Conservation (phyloP, 2,888 invertebrate genomes). For the Cybosia mesomella region DNA sequence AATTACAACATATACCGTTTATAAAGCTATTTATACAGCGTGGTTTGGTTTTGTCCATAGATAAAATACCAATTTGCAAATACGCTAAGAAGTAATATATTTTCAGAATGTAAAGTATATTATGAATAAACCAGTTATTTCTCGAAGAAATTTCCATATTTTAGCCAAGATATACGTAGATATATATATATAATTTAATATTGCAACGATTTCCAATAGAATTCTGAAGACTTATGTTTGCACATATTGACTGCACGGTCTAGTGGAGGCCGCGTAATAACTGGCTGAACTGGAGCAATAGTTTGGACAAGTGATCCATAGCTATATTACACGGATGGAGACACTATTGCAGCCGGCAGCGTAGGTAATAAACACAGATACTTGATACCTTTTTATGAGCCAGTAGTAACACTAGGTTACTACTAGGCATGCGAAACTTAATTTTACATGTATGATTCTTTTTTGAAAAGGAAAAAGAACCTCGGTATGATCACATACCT, state of each 20-base stretch:
- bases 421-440: not conserved
- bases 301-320: constrained; percentile 49
- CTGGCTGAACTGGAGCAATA: constrained; percentile 24
- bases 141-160: constrained; percentile 9
- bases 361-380: not conserved
- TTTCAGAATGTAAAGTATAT: not conserved
- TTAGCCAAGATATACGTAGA: not conserved
- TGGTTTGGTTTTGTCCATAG: not conserved
- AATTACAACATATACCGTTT: not conserved
- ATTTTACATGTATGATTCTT: not conserved
- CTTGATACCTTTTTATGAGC: not conserved
- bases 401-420: not conserved
- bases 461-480: not conserved
- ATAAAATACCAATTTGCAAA: no score
- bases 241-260: constrained; percentile 44
- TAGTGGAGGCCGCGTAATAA: constrained; percentile 40
- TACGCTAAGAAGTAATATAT: no score
- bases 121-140: not conserved
- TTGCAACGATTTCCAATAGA: constrained; percentile 11
- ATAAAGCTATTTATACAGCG: not conserved
- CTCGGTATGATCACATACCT: no score
- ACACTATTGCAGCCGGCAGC: constrained; percentile 12
- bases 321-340: constrained; percentile 42
- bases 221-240: constrained; percentile 22
- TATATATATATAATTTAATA: not conserved